phyloP scores from a whole-genome alignment of 2,888 invertebrate species.

The Nymphalis polychloros region DNA sequence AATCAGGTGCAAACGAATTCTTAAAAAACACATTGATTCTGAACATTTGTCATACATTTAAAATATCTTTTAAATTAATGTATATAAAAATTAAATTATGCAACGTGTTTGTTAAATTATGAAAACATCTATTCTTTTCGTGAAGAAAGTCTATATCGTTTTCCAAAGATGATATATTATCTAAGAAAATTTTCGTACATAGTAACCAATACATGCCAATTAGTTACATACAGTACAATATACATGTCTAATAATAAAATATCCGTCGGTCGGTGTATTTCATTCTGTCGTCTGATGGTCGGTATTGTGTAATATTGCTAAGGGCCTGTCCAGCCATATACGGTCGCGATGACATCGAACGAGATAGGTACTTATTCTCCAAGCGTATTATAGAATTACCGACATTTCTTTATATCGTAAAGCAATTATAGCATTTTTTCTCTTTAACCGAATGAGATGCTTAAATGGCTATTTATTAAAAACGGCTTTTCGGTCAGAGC shows the following conservation, averaged over 20 bases:
- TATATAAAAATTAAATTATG: no score
- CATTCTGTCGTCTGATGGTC: constrained; percentile 11
- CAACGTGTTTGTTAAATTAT: no score
- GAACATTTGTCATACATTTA: no score
- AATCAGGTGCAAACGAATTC: no score
- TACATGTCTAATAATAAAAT: background rate
- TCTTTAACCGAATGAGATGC: background rate
- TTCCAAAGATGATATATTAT: no score
- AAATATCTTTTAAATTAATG: no score
- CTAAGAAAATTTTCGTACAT: background rate
- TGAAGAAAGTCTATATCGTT: no score
- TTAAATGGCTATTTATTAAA: no score
- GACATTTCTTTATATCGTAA: background rate
- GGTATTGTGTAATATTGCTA: constrained; percentile 18
- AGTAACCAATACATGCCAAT: background rate
- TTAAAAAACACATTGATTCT: no score
- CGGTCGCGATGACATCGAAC: constrained; percentile 6
- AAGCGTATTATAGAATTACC: constrained; percentile 6
- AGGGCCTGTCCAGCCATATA: constrained; percentile 18
- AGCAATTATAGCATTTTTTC: background rate
- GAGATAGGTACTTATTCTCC: background rate
- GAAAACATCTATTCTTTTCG: no score
- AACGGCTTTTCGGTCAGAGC: no score
- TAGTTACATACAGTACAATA: background rate
- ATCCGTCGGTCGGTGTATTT: constrained; percentile 2